Evolutionary conservation across 2,888 invertebrate species (phyloP), one percentile per base, ranked within the genome.

Genomic region (Yponomeuta sedellus): DNA sequence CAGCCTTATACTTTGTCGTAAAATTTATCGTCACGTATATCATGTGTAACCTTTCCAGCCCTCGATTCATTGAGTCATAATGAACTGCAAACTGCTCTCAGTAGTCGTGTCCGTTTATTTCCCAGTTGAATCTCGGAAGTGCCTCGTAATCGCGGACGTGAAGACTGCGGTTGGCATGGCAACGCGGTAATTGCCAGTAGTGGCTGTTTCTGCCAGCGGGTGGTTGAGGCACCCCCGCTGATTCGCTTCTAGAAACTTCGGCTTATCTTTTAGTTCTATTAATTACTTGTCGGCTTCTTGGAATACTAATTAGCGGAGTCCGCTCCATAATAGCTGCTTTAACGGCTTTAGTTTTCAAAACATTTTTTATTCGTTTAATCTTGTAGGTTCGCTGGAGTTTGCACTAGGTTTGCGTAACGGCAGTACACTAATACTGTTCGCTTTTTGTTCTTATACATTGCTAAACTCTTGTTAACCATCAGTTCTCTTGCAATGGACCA

Each of bases 181-280:
- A 67, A 67, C 67, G 64, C 64, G 64, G 67, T 67, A 67, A 67
- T 67, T 67, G 67, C 59, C 67, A 64, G 67, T 64, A 67, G 67
- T 67, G 25, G 44, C 28, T n/a, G 34, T 52, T 52, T 19, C 20
- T 59, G 59, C 59, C 67, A 67, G 67, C 67, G 67, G 67, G 67
- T 52, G 64, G 64, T 25, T 20, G 40, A 64, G 61, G 59, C 58
- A 44, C 25, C 44, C 67, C 67, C 44, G 67, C 64, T 40, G 64
- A 58, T 57, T 63, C 57, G 58, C 4, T 52, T 52, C 44, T 52
- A 52, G 44, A 52, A 16, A 52, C 44, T 16, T 16, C 16, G 44
- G 44, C 12, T 0, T 52, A 16, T 16, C 44, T 16, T 52, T 52
- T 6, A 16, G 44, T 52, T 16, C 16, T 52, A 5, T 16, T 52